Conservation (phyloP, 2,888 invertebrate genomes). For the Dolichomitus sp. region DNA sequence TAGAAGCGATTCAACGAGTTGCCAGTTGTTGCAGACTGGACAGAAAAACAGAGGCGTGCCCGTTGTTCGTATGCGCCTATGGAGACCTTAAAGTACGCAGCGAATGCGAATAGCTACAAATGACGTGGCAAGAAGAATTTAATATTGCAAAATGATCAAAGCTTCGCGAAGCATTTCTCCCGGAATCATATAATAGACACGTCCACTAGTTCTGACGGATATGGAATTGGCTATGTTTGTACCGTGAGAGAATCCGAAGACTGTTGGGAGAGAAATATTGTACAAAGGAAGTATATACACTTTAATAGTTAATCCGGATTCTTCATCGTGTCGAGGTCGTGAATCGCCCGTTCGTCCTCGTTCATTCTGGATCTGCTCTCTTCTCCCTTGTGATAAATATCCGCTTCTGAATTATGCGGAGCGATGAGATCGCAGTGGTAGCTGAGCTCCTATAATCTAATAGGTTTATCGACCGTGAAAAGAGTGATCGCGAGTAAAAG, state of each 20-base stretch:
- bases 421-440: not conserved
- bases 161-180: conserved; percentile 50
- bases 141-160: conserved; percentile 50
- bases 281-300: conserved; percentile 46
- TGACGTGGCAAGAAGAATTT: conserved; percentile 40
- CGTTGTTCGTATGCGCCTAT: conserved; percentile 23
- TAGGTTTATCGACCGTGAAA: conserved; percentile 44
- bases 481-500: conserved; percentile 7
- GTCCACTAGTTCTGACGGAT: conserved; percentile 42
- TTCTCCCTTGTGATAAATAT: not conserved
- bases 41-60: conserved; percentile 65
- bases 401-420: not conserved
- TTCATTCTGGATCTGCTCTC: conserved; percentile 39
- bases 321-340: conserved; percentile 55
- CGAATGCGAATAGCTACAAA: conserved; percentile 22
- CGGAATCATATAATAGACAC: conserved; percentile 45
- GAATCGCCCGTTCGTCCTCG: conserved; percentile 58
- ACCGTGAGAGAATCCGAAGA: conserved; percentile 55
- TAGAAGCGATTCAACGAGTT: conserved; percentile 51
- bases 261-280: conserved; percentile 25
- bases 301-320: conserved; percentile 62
- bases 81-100: conserved; percentile 4
- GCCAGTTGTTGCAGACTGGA: conserved; percentile 47
- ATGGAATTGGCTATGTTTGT: conserved; percentile 55
- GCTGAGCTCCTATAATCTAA: conserved; percentile 1